Evolutionary conservation across 2,888 invertebrate genomes (phyloP).

Genomic region (Cantharis rufa): DNA sequence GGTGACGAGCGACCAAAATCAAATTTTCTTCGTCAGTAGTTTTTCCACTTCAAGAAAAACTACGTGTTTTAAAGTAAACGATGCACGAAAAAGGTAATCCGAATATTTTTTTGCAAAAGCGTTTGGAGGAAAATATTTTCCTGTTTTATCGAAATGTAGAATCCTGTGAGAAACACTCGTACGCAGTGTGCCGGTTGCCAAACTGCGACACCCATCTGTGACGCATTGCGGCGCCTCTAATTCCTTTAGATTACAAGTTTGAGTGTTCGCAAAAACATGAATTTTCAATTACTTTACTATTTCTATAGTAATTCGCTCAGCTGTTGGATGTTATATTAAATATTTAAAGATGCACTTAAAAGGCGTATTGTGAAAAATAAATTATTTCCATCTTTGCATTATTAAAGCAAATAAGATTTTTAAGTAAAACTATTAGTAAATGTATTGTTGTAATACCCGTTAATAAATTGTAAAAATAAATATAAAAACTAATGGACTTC

Average conservation of each 20-base stretch:
- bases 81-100: conserved; percentile 37
- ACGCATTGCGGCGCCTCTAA: conserved; percentile 23
- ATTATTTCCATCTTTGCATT: not conserved
- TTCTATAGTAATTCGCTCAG: conserved; percentile 1
- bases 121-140: conserved; percentile 21
- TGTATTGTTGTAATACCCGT: conserved; percentile 24
- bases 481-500: conserved; percentile 36
- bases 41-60: conserved; percentile 42
- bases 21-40: conserved; percentile 43
- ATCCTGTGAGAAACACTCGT: conserved; percentile 8
- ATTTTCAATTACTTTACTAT: conserved; percentile 20
- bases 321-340: conserved; percentile 11
- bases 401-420: not conserved
- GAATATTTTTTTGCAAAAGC: conserved; percentile 24
- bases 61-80: conserved; percentile 40
- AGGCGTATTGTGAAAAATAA: not conserved
- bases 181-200: conserved; percentile 6
- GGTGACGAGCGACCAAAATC: conserved; percentile 45
- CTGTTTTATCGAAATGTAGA: conserved; percentile 8
- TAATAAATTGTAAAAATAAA: conserved; percentile 32
- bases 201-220: conserved; percentile 8
- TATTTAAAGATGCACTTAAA: conserved; percentile 4
- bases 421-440: conserved; percentile 9
- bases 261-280: conserved; percentile 19
- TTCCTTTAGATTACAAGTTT: conserved; percentile 16